These are phyloP conservation scores for Hypothenemus hampei DNA, from an alignment of 1,140 invertebrate species.

Conservation along the genomic window DNA sequence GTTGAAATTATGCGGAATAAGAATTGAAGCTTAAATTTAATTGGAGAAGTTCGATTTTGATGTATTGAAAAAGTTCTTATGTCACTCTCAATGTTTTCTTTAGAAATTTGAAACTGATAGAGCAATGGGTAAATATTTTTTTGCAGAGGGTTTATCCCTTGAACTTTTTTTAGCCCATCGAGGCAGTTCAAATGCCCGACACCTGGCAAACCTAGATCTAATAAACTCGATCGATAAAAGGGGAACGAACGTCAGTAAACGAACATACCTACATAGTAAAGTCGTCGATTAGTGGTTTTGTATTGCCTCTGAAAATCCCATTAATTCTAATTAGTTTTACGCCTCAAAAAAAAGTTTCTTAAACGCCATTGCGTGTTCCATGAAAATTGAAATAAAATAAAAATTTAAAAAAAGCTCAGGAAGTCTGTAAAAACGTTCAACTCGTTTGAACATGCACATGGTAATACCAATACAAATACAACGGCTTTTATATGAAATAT, in stretches of 20 bases:
- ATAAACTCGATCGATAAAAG: slow-evolving; percentile 7
- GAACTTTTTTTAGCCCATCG: background rate
- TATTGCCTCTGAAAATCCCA: too few relatives aligned
- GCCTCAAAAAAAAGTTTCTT: background rate
- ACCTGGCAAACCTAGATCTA: slow-evolving; percentile 15
- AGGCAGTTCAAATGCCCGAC: slow-evolving; percentile 6
- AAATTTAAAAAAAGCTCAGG: too few relatives aligned
- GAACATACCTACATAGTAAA: background rate
- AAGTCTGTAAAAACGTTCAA: too few relatives aligned
- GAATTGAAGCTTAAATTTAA: background rate
- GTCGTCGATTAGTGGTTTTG: background rate
- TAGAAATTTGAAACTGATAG: background rate
- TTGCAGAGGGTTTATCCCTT: too few relatives aligned
- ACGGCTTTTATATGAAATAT: too few relatives aligned
- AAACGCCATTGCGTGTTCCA: background rate
- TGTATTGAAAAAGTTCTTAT: background rate
- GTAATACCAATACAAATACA: too few relatives aligned
- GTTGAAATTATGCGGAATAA: background rate
- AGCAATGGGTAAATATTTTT: too few relatives aligned
- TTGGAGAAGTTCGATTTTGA: background rate
- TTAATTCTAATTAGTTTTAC: too few relatives aligned
- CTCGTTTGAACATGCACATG: too few relatives aligned
- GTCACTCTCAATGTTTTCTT: background rate
- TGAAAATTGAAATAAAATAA: background rate
- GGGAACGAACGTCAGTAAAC: slow-evolving; percentile 7